Conservation (phyloP, 1,140 invertebrate species). For the Macrocentrus cingulum region DNA sequence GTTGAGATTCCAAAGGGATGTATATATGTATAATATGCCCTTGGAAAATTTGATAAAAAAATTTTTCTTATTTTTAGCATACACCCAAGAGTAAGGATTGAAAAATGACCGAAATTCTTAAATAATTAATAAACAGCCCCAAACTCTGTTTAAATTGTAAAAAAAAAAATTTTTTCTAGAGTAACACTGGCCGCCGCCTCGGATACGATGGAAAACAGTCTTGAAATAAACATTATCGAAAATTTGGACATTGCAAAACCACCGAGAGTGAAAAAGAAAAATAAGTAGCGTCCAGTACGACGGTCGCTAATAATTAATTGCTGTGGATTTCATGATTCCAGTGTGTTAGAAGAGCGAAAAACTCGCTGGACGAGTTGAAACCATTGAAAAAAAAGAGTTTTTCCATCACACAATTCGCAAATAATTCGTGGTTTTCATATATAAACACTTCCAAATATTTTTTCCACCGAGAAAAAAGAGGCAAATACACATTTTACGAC, state of each 20-base stretch:
- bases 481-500: not conserved
- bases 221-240: constrained; percentile 40
- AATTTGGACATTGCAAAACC: constrained; percentile 49
- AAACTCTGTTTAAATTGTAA: constrained; percentile 9
- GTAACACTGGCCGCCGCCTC: constrained; percentile 51
- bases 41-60: too few species aligned
- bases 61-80: too few species aligned
- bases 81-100: too few species aligned
- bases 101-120: not conserved
- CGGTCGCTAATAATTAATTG: constrained; percentile 21
- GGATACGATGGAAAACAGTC: constrained; percentile 46
- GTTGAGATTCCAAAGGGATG: too few species aligned
- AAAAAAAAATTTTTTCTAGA: constrained; percentile 33
- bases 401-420: not conserved
- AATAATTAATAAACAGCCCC: not conserved
- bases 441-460: not conserved
- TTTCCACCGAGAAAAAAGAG: not conserved
- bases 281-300: constrained; percentile 39
- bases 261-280: constrained; percentile 52
- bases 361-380: constrained; percentile 1
- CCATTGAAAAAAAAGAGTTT: not conserved
- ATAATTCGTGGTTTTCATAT: not conserved
- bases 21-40: too few species aligned
- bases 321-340: constrained; percentile 15
- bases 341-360: not conserved